Conservation (phyloP, 2,888 invertebrate genomes). For the Andricus curvator region DNA sequence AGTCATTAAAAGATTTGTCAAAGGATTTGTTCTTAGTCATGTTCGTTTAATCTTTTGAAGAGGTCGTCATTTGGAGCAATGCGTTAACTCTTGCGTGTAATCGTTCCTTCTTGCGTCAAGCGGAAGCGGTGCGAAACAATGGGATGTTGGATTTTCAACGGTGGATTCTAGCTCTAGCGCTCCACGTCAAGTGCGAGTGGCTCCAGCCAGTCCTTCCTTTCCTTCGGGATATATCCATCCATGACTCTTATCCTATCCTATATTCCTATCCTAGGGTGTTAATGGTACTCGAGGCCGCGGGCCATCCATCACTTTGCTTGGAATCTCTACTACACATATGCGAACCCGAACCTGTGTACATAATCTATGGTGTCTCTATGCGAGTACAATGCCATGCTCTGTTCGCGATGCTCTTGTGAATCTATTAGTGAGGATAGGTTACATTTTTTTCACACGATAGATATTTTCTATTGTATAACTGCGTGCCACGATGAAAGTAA, state of each 20-base stretch:
- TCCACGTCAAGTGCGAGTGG: slow-evolving; percentile 37
- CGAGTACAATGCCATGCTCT: slow-evolving; percentile 27
- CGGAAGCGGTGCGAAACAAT: slow-evolving; percentile 48
- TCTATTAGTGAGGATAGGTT: slow-evolving; percentile 69
- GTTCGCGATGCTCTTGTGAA: slow-evolving; percentile 51
- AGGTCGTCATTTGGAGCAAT: slow-evolving; percentile 40
- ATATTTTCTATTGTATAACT: background rate
- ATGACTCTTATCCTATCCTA: slow-evolving; percentile 9
- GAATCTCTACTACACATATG: slow-evolving; percentile 52
- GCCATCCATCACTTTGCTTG: slow-evolving; percentile 65
- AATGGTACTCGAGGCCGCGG: slow-evolving; percentile 67
- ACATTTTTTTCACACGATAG: slow-evolving; percentile 55
- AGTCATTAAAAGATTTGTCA: slow-evolving; percentile 31
- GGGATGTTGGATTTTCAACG: slow-evolving; percentile 58
- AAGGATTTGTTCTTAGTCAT: slow-evolving; percentile 27
- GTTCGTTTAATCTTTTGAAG: slow-evolving; percentile 39
- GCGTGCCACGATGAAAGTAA: too few relatives aligned
- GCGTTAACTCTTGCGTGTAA: slow-evolving; percentile 39
- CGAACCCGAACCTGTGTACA: slow-evolving; percentile 44
- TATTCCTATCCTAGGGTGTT: slow-evolving; percentile 58
- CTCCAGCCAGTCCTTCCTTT: slow-evolving; percentile 42
- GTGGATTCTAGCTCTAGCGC: slow-evolving; percentile 46
- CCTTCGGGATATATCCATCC: slow-evolving; percentile 49
- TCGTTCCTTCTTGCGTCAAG: slow-evolving; percentile 40
- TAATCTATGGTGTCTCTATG: slow-evolving; percentile 52